Percentiles rank a stretch among this genome's conserved stretches.
phyloP scores from a whole-genome alignment of 37 sponge, comb jelly and placozoan genomes.

The Ephydatia muelleri region DNA sequence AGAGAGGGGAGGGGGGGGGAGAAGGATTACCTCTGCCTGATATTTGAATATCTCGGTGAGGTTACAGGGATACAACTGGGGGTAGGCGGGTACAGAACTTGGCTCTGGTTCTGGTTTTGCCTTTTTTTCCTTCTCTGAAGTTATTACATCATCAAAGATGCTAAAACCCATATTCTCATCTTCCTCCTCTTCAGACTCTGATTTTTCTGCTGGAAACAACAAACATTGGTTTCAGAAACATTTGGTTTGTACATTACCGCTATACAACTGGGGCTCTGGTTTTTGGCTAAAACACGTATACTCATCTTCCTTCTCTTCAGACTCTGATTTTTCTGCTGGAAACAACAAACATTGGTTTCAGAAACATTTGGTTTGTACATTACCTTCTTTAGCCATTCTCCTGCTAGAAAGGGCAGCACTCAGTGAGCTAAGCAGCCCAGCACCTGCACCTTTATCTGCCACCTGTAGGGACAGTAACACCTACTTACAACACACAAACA shows the following conservation, averaged over 20 bases:
- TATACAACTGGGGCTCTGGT: no score
- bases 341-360: neutral
- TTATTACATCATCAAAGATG: neutral
- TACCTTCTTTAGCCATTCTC: neutral
- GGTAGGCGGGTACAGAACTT: neutral
- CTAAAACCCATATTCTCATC: constrained; percentile 3
- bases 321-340: neutral
- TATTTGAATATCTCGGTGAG: constrained; percentile 9
- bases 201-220: neutral
- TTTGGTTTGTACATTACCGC: no score
- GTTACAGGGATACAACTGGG: neutral
- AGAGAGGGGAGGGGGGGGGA: constrained; percentile 8
- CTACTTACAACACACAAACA: neutral
- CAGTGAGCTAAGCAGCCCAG: neutral
- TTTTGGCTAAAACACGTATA: neutral
- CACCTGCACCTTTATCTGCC: neutral
- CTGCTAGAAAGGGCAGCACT: neutral
- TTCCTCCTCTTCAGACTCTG: neutral
- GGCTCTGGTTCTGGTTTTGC: neutral
- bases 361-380: neutral
- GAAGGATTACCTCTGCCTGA: constrained; percentile 25
- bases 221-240: no score
- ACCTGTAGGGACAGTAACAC: neutral
- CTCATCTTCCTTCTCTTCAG: neutral
- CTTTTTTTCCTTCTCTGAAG: neutral